phyloP scores from a whole-genome alignment of 2,113 vertebrate genomes.

The Tychaedon coryphoeus region DNA sequence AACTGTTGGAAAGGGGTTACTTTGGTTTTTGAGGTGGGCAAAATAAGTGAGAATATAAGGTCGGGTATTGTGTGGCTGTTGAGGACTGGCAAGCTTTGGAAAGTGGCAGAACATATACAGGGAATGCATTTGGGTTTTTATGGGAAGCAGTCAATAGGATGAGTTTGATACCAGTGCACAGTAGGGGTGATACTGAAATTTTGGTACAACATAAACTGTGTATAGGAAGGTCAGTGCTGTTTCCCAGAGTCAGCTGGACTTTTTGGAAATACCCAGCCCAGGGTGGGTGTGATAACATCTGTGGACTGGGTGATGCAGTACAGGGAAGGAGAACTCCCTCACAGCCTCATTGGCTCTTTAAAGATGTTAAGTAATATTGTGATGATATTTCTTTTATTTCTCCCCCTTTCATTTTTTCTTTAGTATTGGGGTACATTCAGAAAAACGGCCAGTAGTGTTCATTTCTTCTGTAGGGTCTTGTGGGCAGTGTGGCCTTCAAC shows the following conservation, averaged over 20 bases:
- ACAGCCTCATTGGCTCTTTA: neutral
- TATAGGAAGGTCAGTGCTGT: neutral
- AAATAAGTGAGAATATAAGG: neutral
- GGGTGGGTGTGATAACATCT: neutral
- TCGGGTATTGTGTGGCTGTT: neutral
- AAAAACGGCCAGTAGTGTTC: neutral
- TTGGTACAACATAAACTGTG: no score
- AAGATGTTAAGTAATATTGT: neutral
- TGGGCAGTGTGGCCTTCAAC: neutral
- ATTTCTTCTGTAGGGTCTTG: neutral
- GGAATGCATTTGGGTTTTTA: neutral
- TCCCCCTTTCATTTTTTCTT: neutral
- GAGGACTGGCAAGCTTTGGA: neutral
- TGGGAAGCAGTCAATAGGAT: neutral
- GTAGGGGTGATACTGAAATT: neutral
- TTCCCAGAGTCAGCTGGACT: neutral
- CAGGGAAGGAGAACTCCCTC: neutral
- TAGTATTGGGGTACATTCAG: neutral
- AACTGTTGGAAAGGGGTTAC: neutral
- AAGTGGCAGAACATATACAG: neutral
- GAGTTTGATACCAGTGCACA: neutral
- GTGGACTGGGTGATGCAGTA: neutral
- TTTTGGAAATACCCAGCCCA: neutral
- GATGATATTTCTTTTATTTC: neutral
- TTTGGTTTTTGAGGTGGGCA: neutral